Percentiles rank a stretch among this genome's conserved stretches.
phyloP scores from a whole-genome alignment of 2,888 invertebrate species.

The Rhagonycha fulva region DNA sequence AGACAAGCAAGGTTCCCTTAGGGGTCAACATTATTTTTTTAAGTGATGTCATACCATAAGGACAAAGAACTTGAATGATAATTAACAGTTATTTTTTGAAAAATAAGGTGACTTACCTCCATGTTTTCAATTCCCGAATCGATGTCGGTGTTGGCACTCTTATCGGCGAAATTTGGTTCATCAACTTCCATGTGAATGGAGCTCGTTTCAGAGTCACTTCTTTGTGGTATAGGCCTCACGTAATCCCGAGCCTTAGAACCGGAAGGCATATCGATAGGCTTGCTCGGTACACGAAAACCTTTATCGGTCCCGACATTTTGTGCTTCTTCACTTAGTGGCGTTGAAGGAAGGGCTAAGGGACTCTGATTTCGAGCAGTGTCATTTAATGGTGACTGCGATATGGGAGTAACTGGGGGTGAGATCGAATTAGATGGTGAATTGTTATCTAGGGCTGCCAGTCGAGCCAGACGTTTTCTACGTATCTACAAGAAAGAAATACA shows the following conservation, averaged over 20 bases:
- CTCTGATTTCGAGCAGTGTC: conserved; percentile 40
- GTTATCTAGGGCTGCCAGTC: conserved; percentile 67
- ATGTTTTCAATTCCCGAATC: conserved; percentile 78
- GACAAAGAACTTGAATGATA: neutral
- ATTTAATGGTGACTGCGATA: conserved; percentile 50
- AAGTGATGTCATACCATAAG: neutral
- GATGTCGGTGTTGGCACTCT: conserved; percentile 61
- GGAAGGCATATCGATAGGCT: conserved; percentile 51
- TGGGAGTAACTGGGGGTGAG: conserved; percentile 59
- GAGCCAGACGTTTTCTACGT: conserved; percentile 74
- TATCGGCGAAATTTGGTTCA: conserved; percentile 55
- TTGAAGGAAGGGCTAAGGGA: conserved; percentile 35
- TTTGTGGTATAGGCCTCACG: conserved; percentile 42
- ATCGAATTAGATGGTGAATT: conserved; percentile 57
- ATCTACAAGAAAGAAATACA: conserved; percentile 59
- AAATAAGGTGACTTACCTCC: conserved; percentile 58
- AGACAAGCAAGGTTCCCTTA: neutral
- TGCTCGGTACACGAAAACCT: conserved; percentile 51
- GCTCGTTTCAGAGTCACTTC: conserved; percentile 56
- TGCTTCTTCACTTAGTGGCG: conserved; percentile 33
- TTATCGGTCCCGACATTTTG: conserved; percentile 26
- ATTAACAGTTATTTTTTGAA: neutral
- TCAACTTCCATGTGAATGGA: conserved; percentile 64
- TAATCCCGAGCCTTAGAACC: conserved; percentile 44
- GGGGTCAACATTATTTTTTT: neutral